Conservation (phyloP, 2,888 invertebrate genomes). For the Danaus chrysippus region DNA sequence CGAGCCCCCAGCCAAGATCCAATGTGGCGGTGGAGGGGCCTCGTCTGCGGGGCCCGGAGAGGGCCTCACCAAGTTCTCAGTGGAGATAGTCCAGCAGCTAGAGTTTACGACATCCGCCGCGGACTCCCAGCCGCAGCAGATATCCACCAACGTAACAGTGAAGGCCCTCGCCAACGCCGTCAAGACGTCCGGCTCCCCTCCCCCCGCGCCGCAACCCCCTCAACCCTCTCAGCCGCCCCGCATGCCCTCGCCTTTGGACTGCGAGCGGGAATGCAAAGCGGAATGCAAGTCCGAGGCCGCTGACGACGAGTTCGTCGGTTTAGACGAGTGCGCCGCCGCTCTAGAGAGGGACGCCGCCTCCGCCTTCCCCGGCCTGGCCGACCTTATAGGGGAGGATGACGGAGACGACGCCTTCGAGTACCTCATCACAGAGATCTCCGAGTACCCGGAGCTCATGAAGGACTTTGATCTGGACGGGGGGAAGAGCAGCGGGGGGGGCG, state of each 20-base stretch:
- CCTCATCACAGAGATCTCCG: slow-evolving; percentile 91
- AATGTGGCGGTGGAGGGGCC: slow-evolving; percentile 71
- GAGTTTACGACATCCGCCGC: slow-evolving; percentile 94
- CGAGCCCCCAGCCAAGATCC: slow-evolving; percentile 87
- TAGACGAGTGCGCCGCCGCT: slow-evolving; percentile 91
- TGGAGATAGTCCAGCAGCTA: slow-evolving; percentile 94
- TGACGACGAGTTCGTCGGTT: slow-evolving; percentile 91
- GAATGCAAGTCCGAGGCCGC: slow-evolving; percentile 90
- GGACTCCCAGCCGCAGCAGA: slow-evolving; percentile 92
- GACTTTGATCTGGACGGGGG: slow-evolving; percentile 84
- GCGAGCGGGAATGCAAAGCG: slow-evolving; percentile 87
- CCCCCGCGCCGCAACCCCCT: slow-evolving; percentile 70
- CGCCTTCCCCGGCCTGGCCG: slow-evolving; percentile 87
- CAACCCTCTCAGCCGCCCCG: slow-evolving; percentile 84
- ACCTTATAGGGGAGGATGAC: slow-evolving; percentile 91
- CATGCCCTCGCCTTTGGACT: slow-evolving; percentile 89
- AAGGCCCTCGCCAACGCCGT: slow-evolving; percentile 80
- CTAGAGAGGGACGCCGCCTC: slow-evolving; percentile 90
- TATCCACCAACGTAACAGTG: slow-evolving; percentile 94
- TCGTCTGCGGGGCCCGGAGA: slow-evolving; percentile 71
- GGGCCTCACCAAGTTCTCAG: slow-evolving; percentile 87
- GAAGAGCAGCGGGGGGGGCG: slow-evolving; percentile 54
- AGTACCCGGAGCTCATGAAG: slow-evolving; percentile 90
- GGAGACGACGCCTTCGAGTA: slow-evolving; percentile 91
- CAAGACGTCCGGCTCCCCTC: slow-evolving; percentile 67